phyloP scores from a whole-genome alignment of 2,888 invertebrate genomes.

The Drosophila borborema region DNA sequence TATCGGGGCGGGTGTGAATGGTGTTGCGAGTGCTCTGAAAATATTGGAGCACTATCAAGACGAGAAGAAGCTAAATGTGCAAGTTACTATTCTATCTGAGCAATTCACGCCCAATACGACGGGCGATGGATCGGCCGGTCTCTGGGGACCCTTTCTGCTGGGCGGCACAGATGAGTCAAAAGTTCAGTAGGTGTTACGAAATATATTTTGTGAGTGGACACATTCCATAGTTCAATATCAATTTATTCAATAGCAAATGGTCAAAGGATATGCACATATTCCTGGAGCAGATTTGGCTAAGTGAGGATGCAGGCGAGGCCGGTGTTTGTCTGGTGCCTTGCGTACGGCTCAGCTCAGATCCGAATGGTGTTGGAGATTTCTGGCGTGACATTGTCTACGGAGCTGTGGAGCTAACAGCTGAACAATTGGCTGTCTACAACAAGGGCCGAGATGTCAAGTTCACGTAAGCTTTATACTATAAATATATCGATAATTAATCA shows the following conservation, averaged over 20 bases:
- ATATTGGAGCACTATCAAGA: constrained; percentile 87
- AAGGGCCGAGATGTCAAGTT: constrained; percentile 71
- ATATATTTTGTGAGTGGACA: background rate
- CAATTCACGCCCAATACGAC: constrained; percentile 90
- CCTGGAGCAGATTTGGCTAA: constrained; percentile 87
- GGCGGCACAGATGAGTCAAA: constrained; percentile 86
- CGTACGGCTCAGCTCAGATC: constrained; percentile 83
- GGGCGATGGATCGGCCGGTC: constrained; percentile 91
- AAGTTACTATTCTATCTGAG: constrained; percentile 89
- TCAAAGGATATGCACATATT: constrained; percentile 87
- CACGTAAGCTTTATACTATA: constrained; percentile 42
- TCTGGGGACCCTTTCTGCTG: constrained; percentile 90
- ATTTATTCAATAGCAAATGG: constrained; percentile 88
- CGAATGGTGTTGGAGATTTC: constrained; percentile 71
- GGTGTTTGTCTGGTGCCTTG: constrained; percentile 86
- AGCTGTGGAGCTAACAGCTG: constrained; percentile 47
- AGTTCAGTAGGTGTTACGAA: constrained; percentile 85
- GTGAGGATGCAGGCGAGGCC: constrained; percentile 86
- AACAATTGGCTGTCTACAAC: constrained; percentile 82
- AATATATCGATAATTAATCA: background rate
- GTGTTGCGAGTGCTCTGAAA: constrained; percentile 89
- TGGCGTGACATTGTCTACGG: constrained; percentile 75
- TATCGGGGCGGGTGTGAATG: constrained; percentile 92
- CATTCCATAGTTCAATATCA: too few relatives aligned
- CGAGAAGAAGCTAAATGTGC: constrained; percentile 63